A percentile compares a stretch with the other conserved stretches of the same genome.
Evolutionary conservation across 1,140 invertebrate species (phyloP).

Genomic region (Halyomorpha halys): DNA sequence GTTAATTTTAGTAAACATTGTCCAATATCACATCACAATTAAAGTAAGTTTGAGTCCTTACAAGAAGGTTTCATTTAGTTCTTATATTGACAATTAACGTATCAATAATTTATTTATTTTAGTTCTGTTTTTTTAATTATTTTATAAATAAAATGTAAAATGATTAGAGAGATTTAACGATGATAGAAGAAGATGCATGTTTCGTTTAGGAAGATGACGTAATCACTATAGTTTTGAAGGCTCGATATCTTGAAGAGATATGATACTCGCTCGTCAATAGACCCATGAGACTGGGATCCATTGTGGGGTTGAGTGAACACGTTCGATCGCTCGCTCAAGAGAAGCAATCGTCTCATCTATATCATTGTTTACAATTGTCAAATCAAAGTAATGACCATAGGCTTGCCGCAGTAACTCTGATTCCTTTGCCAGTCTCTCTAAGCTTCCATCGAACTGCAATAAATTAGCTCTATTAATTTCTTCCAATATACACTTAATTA

Average conservation of each 20-base stretch:
- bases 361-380: slow-evolving; percentile 98
- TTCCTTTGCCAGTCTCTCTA: slow-evolving; percentile 89
- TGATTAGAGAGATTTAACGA: not conserved
- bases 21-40: slow-evolving; percentile 14
- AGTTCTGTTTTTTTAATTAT: not conserved
- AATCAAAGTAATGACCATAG: slow-evolving; percentile 96
- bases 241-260: slow-evolving; percentile 6
- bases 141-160: slow-evolving; percentile 2
- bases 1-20: slow-evolving; percentile 11
- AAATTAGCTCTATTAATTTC: not conserved
- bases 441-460: slow-evolving; percentile 84
- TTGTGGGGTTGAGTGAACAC: slow-evolving; percentile 80
- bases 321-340: slow-evolving; percentile 80
- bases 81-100: not conserved
- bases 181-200: not conserved
- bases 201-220: not conserved
- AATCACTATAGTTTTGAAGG: not conserved
- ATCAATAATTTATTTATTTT: not conserved
- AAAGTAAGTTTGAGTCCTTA: slow-evolving; percentile 1
- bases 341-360: slow-evolving; percentile 95
- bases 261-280: slow-evolving; percentile 56
- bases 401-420: slow-evolving; percentile 90
- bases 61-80: slow-evolving; percentile 11
- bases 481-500: no score
- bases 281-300: slow-evolving; percentile 94